Evolutionary conservation across 2,113 vertebrate species (phyloP).

Genomic region (Pluvianellus socialis): DNA sequence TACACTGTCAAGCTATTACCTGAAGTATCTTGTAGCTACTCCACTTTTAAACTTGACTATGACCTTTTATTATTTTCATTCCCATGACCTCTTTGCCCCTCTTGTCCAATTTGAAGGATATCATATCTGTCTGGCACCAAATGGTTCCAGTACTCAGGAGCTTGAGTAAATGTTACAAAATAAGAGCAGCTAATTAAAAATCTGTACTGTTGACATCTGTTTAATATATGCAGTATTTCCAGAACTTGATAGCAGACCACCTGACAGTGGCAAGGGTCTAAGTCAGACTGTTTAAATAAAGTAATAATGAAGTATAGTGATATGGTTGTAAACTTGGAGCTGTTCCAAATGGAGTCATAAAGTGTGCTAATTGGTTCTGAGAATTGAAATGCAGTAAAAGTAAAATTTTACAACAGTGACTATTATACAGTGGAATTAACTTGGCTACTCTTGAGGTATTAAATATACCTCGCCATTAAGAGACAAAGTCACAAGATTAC

Average conservation of each 20-base stretch:
- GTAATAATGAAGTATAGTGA: constrained; percentile 63
- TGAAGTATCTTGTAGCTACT: not conserved
- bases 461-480: constrained; percentile 34
- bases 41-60: not conserved
- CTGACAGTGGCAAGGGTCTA: constrained; percentile 37
- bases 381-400: constrained; percentile 61
- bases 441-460: constrained; percentile 47
- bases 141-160: not conserved
- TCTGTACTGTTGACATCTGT: constrained; percentile 53
- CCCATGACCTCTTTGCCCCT: not conserved
- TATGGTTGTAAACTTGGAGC: constrained; percentile 61
- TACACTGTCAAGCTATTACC: not conserved
- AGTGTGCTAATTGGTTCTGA: constrained; percentile 70
- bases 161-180: constrained; percentile 41
- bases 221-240: constrained; percentile 57
- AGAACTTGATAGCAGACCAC: constrained; percentile 39
- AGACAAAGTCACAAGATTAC: constrained; percentile 12
- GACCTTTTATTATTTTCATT: not conserved
- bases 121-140: constrained; percentile 8
- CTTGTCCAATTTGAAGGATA: constrained; percentile 9
- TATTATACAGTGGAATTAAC: constrained; percentile 61
- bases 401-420: constrained; percentile 55
- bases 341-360: constrained; percentile 72
- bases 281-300: constrained; percentile 65
- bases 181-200: constrained; percentile 63